These are phyloP conservation scores for Lophochroa leadbeateri DNA, from an alignment of 2,113 vertebrate genomes.

Conservation along the genomic window DNA sequence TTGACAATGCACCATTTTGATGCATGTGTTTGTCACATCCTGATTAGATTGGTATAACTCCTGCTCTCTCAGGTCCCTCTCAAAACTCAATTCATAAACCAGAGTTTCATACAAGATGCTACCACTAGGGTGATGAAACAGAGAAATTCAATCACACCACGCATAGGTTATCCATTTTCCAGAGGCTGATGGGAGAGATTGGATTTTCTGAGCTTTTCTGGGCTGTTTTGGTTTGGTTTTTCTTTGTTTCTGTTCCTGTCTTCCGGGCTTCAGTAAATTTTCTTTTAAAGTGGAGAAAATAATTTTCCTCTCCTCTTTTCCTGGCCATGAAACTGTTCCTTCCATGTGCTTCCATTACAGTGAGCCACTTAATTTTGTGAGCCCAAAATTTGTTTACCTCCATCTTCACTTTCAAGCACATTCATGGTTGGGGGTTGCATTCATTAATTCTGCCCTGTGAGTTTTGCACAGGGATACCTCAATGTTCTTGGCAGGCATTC, in stretches of 20 bases:
- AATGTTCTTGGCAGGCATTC: neutral
- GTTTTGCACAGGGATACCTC: neutral
- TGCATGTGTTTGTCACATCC: constrained; percentile 66
- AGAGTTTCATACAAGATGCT: constrained; percentile 56
- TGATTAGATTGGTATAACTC: constrained; percentile 61
- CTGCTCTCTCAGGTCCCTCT: constrained; percentile 53
- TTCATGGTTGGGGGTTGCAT: neutral
- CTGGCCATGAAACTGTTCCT: neutral
- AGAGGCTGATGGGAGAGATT: constrained; percentile 51
- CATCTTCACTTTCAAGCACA: neutral
- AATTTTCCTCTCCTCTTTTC: neutral
- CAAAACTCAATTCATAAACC: constrained; percentile 65
- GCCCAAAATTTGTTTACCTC: neutral
- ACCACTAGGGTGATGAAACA: constrained; percentile 61
- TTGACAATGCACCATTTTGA: constrained; percentile 63
- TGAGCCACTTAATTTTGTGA: neutral
- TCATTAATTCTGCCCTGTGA: neutral
- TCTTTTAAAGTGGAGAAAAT: constrained; percentile 23
- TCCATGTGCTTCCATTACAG: neutral
- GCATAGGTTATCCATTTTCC: constrained; percentile 63
- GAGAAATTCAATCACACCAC: constrained; percentile 58
- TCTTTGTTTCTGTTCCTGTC: constrained; percentile 24
- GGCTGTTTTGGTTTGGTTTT: constrained; percentile 1
- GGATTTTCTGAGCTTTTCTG: constrained; percentile 57
- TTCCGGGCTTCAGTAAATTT: constrained; percentile 28